Percentiles rank a stretch among this genome's conserved stretches.
These are phyloP conservation scores for Leptinotarsa juncta DNA, from an alignment of 2,888 invertebrate genomes.

Conservation along the genomic window DNA sequence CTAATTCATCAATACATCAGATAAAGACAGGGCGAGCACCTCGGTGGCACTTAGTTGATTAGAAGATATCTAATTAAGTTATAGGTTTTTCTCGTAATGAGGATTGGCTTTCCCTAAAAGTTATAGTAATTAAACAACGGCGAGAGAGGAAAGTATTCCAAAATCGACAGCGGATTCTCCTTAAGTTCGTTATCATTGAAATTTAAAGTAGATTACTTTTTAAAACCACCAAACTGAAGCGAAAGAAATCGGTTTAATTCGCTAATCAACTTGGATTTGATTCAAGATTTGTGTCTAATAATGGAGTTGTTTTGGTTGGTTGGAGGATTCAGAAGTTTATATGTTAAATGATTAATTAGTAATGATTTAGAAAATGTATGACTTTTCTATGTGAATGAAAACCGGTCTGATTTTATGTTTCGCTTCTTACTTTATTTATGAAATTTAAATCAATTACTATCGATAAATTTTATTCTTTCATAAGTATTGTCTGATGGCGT, in stretches of 20 bases:
- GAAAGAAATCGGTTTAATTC: constrained; percentile 42
- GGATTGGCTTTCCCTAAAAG: constrained; percentile 59
- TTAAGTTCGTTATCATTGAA: constrained; percentile 46
- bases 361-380: background rate
- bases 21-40: constrained; percentile 34
- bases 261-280: constrained; percentile 39
- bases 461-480: too few relatives aligned
- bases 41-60: constrained; percentile 60
- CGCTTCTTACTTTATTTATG: too few relatives aligned
- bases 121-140: constrained; percentile 58
- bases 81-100: constrained; percentile 60
- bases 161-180: constrained; percentile 48
- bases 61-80: constrained; percentile 62
- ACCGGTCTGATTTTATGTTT: too few relatives aligned
- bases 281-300: constrained; percentile 28
- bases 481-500: too few relatives aligned
- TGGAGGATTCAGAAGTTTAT: background rate
- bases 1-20: constrained; percentile 47
- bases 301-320: constrained; percentile 2
- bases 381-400: too few relatives aligned
- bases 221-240: constrained; percentile 46
- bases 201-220: constrained; percentile 50
- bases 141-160: constrained; percentile 40
- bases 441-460: too few relatives aligned
- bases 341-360: background rate